Base-by-base conservation (phyloP, 1,140 invertebrate species). In the Paramacrobiotus metropolitanus region DNA sequence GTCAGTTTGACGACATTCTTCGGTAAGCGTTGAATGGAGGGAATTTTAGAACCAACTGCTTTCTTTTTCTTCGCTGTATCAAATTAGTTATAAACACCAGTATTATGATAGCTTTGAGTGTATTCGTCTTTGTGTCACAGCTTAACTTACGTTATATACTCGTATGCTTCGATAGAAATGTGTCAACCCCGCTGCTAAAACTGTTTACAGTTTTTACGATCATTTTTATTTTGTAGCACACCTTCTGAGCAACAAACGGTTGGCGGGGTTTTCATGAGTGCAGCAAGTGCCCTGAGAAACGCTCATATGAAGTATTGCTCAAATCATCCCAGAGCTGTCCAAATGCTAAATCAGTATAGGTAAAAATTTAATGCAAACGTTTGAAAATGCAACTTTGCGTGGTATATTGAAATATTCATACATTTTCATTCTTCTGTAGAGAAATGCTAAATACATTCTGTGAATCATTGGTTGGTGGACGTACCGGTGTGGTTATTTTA, bases 301-400 rank as follows among this genome's bases (percentile, higher is more conserved):
- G 80, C 91, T 28, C 88, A 95, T 73, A 80, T 83, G 65, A 76
- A 75, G 20, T 98, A 97, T 71, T 95, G 91, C 75, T 78, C 80
- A 62, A 82, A 85, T 67, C 92, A 97, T 80, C 92, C 92, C 0
- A 81, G 81, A 70, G 89, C 90, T 68, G 88, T 93, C 34, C 84
- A 83, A 68, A 81, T 94, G 65, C 76, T 97, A 65, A 88, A 92
- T 71, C 85, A 85, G 71, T 84, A 86, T 68, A 87, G 85, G 86
- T 89, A 73, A 76, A 76, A 21, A 21, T 59, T 15, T 62, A 2
- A 9, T 21, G 0, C 1, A 29, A 28, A 30, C 3, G 29, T 28
- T 21, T 59, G 40, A 24, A 34, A 1, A 30, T 21, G 44, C 21
- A 48, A 30, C 2, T 29, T 30, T 2, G 31, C 24, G n/a, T 3